Conservation (phyloP, 2,797 vertebrate genomes). For the Rhinoraja longicauda region DNA sequence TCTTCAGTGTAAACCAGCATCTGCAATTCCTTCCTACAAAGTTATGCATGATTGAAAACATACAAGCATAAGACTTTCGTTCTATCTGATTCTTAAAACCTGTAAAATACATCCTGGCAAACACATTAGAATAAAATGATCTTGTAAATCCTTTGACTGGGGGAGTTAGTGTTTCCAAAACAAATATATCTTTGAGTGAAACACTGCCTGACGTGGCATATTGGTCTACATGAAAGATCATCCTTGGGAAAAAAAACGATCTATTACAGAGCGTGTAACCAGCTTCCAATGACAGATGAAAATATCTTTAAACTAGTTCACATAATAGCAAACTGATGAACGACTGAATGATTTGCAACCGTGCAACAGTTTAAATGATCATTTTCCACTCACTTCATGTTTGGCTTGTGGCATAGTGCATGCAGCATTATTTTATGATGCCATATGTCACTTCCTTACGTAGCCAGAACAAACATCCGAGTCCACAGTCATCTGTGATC, state of each 20-base stretch:
- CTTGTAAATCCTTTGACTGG: background rate
- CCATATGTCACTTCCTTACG: background rate
- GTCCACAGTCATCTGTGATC: background rate
- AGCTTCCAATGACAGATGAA: background rate
- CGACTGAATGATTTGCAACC: background rate
- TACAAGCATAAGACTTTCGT: background rate
- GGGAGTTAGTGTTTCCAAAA: background rate
- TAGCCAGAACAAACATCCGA: background rate
- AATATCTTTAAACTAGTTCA: background rate
- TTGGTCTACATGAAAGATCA: background rate
- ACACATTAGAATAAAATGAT: background rate
- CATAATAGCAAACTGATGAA: background rate
- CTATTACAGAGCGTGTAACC: background rate
- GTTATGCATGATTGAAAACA: background rate
- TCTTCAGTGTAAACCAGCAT: no score
- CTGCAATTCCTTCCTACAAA: no score
- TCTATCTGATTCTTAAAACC: background rate
- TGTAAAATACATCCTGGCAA: background rate
- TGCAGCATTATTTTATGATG: background rate
- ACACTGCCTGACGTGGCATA: background rate
- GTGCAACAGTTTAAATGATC: background rate
- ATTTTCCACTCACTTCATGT: background rate
- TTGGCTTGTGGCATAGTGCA: constrained; percentile 2
- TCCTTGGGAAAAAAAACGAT: background rate
- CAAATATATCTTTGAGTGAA: background rate